Evolutionary conservation across 2,797 vertebrate species (phyloP).

Genomic region (Sphenodon punctatus): DNA sequence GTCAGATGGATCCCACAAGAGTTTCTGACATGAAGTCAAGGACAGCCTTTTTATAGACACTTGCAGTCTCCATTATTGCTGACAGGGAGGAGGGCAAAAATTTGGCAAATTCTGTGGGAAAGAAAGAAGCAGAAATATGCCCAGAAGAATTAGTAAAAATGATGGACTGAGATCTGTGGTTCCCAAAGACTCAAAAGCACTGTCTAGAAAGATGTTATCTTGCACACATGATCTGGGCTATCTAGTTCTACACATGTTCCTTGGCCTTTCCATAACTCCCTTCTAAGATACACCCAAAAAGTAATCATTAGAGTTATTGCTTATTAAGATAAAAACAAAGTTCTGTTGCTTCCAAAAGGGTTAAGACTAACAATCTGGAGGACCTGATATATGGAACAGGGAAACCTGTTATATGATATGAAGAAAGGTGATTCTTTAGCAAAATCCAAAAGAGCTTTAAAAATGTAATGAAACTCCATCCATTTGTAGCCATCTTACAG

Average conservation of each 20-base stretch:
- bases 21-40: constrained; percentile 37
- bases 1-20: background rate
- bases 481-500: too few relatives aligned
- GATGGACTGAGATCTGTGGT: background rate
- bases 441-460: background rate
- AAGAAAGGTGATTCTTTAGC: background rate
- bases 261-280: background rate
- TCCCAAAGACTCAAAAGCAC: constrained; percentile 11
- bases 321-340: background rate
- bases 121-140: background rate
- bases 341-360: background rate
- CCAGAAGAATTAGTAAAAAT: constrained; percentile 37
- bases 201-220: background rate
- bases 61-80: background rate
- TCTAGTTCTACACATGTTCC: background rate
- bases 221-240: background rate
- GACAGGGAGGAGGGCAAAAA: constrained; percentile 25
- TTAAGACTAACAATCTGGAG: background rate
- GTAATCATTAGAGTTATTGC: background rate
- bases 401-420: background rate
- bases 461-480: background rate
- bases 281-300: background rate
- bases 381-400: background rate
- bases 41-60: background rate
- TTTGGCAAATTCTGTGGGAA: constrained; percentile 52